Evolutionary conservation across 2,888 invertebrate genomes (phyloP), one percentile per base, ranked within the genome.

Genomic region (Epirrita christyi): DNA sequence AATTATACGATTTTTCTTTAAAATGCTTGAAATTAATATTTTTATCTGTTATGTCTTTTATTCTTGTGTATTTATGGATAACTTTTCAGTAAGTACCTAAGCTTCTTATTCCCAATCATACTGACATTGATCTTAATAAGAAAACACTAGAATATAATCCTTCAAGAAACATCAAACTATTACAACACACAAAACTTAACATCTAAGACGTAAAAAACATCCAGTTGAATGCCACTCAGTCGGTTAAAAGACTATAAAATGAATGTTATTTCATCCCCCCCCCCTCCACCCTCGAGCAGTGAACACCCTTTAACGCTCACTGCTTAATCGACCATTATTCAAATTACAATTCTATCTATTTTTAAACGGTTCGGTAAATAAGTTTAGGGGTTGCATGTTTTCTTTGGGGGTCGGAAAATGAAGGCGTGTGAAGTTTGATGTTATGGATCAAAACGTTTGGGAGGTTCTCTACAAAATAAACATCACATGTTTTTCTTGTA

Each of bases 251-350:
- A 59, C 71, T 71, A 75, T 80, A 70, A 80, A 78, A 75, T 78
- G 71, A 75, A 76, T 76, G 75, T 73, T 66, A 66, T 70, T 69
- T 59, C 43, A 45, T 53, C 60, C 50, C 48, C 48, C 49, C n/a
- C 43, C 43, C 49, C 46, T 2, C 48, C 48, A 0, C 2, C 32
- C 32, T 32, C 8, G 14, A 40, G 40, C 52, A 43, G 15, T 34
- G 44, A 45, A 55, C 59, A 47, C 63, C 65, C 63, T 63, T 55
- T 60, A 51, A 51, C 65, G 61, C 63, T 61, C 67, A 58, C 55
- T 63, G 63, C 64, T 75, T 77, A 76, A 80, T 76, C 71, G 66
- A 62, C 68, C 73, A 80, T 81, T 81, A 81, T 81, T 81, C 75
- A 81, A 81, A 81, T 78, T 70, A 64, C 67, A 63, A 60, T 64